Conservation (phyloP, 2,113 vertebrate genomes). For the Amazona guildingii region DNA sequence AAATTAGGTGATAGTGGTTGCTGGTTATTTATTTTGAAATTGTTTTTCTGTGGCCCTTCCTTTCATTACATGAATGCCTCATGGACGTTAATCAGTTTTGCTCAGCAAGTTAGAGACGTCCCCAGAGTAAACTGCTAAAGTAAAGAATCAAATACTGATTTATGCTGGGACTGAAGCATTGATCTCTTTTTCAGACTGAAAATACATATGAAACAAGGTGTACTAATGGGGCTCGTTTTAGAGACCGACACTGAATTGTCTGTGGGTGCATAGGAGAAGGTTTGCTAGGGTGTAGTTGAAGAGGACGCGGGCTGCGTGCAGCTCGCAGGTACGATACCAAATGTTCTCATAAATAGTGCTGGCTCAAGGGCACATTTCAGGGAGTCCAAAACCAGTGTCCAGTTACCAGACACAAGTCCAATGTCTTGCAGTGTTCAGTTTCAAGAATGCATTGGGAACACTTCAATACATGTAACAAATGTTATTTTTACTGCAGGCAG, state of each 20-base stretch:
- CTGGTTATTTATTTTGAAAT: not conserved
- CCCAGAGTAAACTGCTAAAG: not conserved
- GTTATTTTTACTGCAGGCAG: conserved; percentile 41
- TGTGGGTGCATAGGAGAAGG: not conserved
- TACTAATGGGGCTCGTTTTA: not conserved
- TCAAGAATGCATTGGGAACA: not conserved
- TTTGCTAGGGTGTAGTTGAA: not conserved
- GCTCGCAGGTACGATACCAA: not conserved
- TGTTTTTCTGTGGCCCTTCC: not conserved
- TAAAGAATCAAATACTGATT: not conserved
- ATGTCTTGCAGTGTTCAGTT: conserved; percentile 17
- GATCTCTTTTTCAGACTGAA: not conserved
- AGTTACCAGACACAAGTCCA: not conserved
- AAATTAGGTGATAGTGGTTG: not conserved
- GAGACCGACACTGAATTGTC: not conserved
- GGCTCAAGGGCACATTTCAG: not conserved
- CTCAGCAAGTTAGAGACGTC: not conserved
- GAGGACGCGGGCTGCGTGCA: not conserved
- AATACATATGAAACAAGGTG: not conserved
- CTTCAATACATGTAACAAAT: not conserved
- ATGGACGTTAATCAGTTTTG: not conserved
- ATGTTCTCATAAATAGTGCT: not conserved
- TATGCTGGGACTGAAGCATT: not conserved
- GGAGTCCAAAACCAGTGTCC: conserved; percentile 31
- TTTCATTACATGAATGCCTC: not conserved